A percentile compares a stretch with the other conserved stretches of the same genome.
Conservation (phyloP, 2,113 vertebrate species). For the Mormyrus iriodes region DNA sequence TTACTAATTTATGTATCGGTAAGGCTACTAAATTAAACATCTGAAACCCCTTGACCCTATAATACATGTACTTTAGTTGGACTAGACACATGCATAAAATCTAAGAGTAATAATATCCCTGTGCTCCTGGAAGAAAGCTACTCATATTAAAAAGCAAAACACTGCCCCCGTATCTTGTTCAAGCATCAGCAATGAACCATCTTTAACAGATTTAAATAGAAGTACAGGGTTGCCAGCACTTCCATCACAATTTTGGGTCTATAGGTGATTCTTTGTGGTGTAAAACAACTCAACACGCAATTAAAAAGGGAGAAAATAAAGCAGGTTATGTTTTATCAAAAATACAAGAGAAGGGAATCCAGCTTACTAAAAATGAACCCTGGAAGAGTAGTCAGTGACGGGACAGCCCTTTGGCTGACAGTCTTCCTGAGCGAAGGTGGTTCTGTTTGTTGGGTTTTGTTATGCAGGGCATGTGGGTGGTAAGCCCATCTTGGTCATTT, state of each 20-base stretch:
- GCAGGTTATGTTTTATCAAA: conserved; percentile 43
- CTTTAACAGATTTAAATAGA: conserved; percentile 55
- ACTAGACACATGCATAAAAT: background rate
- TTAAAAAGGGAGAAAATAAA: conserved; percentile 37
- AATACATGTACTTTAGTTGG: background rate
- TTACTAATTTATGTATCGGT: background rate
- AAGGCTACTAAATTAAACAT: background rate
- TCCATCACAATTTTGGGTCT: conserved; percentile 27
- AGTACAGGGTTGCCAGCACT: conserved; percentile 29
- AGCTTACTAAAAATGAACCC: conserved; percentile 39
- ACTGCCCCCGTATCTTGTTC: background rate
- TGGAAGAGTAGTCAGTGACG: conserved; percentile 16
- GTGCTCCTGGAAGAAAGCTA: background rate
- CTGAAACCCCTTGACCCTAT: background rate
- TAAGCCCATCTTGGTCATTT: background rate
- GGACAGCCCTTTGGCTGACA: background rate
- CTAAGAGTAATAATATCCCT: background rate
- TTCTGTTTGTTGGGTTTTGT: background rate
- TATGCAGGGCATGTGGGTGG: background rate
- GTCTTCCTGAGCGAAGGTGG: background rate
- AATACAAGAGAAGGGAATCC: conserved; percentile 37
- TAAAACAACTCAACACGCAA: conserved; percentile 14
- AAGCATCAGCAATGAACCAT: conserved; percentile 11
- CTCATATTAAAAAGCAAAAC: background rate
- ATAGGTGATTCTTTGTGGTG: background rate